These are phyloP conservation scores for Macaca fascicularis DNA, from an alignment of 2,113 vertebrate species.

Conservation along the genomic window T2T-MFA8v1.1 NC_088380.1:113141001-113141500, in stretches of 20 bases:
- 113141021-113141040: background rate
- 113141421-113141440: background rate
- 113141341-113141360: background rate
- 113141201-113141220: background rate
- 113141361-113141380: background rate
- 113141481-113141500: background rate
- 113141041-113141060: background rate
- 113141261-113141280: background rate
- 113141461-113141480: background rate
- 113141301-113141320: background rate
- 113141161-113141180: background rate
- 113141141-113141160: background rate
- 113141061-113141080: background rate
- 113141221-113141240: background rate
- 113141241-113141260: background rate
- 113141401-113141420: background rate
- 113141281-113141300: background rate
- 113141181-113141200: background rate
- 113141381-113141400: background rate
- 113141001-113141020: no score
- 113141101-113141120: background rate
- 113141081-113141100: background rate
- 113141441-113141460: background rate
- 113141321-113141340: background rate
- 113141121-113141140: background rate